phyloP scores from a whole-genome alignment of 1,140 invertebrate species.

The Papilio polyxenes region DNA sequence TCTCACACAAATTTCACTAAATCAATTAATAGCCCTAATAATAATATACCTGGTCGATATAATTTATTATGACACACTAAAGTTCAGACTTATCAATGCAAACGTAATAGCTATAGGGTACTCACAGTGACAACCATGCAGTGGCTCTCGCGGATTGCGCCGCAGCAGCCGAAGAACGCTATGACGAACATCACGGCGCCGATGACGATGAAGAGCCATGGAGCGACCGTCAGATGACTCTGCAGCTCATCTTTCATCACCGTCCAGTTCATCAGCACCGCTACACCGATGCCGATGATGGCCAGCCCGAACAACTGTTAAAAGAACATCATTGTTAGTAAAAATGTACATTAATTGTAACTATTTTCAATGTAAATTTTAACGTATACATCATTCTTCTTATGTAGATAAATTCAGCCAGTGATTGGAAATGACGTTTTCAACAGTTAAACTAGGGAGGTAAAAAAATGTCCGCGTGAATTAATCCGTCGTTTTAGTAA shows the following conservation, averaged over 20 bases:
- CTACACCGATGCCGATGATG: constrained; percentile 82
- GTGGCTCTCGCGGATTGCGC: constrained; percentile 89
- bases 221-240: constrained; percentile 78
- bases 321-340: constrained; percentile 43
- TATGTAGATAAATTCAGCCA: too few relatives aligned
- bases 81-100: background rate
- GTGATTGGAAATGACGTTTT: too few relatives aligned
- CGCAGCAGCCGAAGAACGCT: constrained; percentile 93
- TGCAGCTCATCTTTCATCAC: constrained; percentile 78
- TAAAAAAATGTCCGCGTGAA: too few relatives aligned
- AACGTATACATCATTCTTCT: background rate
- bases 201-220: constrained; percentile 86
- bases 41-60: background rate
- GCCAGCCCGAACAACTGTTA: constrained; percentile 84
- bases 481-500: too few relatives aligned
- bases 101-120: background rate
- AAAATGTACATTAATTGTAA: background rate
- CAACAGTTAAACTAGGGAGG: too few relatives aligned
- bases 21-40: background rate
- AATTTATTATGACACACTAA: background rate
- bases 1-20: too few relatives aligned
- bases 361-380: too few relatives aligned
- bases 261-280: constrained; percentile 80
- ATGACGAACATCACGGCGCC: constrained; percentile 88
- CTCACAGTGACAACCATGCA: constrained; percentile 91